These are phyloP conservation scores for Phortica okadai DNA, from an alignment of 2,888 invertebrate genomes.

Conservation along the genomic window DNA sequence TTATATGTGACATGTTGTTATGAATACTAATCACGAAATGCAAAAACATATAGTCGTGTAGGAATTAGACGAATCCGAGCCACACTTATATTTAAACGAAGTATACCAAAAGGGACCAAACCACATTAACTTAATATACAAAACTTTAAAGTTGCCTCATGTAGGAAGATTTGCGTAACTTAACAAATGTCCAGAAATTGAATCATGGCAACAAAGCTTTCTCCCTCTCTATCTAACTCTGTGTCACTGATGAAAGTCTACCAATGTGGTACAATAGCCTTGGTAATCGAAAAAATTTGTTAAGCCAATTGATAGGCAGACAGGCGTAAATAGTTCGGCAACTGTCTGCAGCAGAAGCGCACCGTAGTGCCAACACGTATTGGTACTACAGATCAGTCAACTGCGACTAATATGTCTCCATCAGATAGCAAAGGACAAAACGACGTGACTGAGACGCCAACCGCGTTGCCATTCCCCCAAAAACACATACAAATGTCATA, in stretches of 20 bases:
- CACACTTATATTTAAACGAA: slow-evolving; percentile 32
- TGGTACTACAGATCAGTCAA: slow-evolving; percentile 13
- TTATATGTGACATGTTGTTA: slow-evolving; percentile 54
- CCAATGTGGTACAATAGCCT: slow-evolving; percentile 6
- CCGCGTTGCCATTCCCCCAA: background rate
- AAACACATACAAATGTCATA: slow-evolving; percentile 2
- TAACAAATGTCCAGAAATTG: slow-evolving; percentile 23
- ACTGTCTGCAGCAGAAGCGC: background rate
- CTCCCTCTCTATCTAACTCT: too few species aligned
- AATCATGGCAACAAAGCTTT: slow-evolving; percentile 1
- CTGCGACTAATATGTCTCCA: slow-evolving; percentile 30
- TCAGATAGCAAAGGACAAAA: slow-evolving; percentile 24
- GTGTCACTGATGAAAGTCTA: too few species aligned
- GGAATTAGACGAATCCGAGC: slow-evolving; percentile 27
- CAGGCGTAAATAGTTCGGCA: background rate
- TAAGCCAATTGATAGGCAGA: slow-evolving; percentile 19
- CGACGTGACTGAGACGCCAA: slow-evolving; percentile 3
- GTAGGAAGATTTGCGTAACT: slow-evolving; percentile 37
- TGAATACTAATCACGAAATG: slow-evolving; percentile 54
- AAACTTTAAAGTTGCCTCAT: slow-evolving; percentile 43
- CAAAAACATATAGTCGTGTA: background rate
- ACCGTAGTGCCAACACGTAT: background rate
- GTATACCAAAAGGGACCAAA: slow-evolving; percentile 39
- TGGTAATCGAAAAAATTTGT: slow-evolving; percentile 29
- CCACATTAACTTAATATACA: slow-evolving; percentile 38